Evolutionary conservation across 2,888 invertebrate genomes (phyloP).

Genomic region (Melanargia galathea): DNA sequence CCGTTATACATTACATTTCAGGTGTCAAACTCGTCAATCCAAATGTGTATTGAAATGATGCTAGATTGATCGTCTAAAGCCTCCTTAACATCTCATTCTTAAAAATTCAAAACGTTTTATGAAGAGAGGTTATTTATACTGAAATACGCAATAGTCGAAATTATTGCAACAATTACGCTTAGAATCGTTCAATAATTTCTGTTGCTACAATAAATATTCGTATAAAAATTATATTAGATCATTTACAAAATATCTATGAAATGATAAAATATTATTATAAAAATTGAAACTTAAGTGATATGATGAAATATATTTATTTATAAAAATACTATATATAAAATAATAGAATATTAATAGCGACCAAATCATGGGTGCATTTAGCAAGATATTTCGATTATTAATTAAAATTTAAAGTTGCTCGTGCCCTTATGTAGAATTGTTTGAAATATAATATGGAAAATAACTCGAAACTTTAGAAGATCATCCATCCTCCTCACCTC

Average conservation of each 20-base stretch:
- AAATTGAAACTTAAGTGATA: background rate
- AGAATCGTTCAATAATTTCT: background rate
- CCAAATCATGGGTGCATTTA: conserved; percentile 14
- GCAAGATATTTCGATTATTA: conserved; percentile 1
- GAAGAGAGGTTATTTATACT: background rate
- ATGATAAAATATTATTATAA: background rate
- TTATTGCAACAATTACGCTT: background rate
- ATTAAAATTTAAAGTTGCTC: no score
- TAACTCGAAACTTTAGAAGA: no score
- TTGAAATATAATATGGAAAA: no score
- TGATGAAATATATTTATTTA: background rate
- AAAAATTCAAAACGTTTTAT: background rate
- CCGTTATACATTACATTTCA: no score
- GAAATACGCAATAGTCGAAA: background rate
- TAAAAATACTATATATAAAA: conserved; percentile 20
- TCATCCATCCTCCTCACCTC: no score
- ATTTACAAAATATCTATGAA: conserved; percentile 2
- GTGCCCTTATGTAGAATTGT: no score
- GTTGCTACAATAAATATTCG: background rate
- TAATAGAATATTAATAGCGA: conserved; percentile 21
- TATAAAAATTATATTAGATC: background rate
- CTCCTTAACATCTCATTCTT: background rate
- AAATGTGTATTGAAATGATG: background rate
- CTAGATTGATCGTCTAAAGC: background rate
- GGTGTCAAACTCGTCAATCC: background rate